Evolutionary conservation across 2,888 invertebrate species (phyloP).

Genomic region (Caenorhabditis japonica): DNA sequence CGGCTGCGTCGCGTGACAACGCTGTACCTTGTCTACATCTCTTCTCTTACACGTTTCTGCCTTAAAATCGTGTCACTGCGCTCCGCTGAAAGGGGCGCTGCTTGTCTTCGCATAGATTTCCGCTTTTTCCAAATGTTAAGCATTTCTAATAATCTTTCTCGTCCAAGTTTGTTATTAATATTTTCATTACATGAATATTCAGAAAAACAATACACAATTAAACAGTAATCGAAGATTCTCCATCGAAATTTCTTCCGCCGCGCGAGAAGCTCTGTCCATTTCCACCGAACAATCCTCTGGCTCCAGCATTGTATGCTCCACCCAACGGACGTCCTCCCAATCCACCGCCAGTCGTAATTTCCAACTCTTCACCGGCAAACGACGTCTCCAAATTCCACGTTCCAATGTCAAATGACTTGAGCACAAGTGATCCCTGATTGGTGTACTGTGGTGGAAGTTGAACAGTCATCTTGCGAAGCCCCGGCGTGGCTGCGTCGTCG

Average conservation of each 20-base stretch:
- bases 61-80: too few relatives aligned
- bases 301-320: conserved; percentile 29
- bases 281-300: conserved; percentile 37
- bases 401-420: conserved; percentile 50
- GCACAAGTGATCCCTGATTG: conserved; percentile 36
- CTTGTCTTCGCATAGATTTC: too few relatives aligned
- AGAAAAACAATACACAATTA: conserved; percentile 3
- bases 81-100: too few relatives aligned
- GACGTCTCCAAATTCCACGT: conserved; percentile 56
- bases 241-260: conserved; percentile 33
- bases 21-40: too few relatives aligned
- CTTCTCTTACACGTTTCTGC: too few relatives aligned
- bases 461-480: conserved; percentile 55
- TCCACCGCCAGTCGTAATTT: conserved; percentile 33
- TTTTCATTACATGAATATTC: too few relatives aligned
- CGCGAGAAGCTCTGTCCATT: conserved; percentile 31
- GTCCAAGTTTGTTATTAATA: too few relatives aligned
- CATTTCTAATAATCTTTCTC: too few relatives aligned
- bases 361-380: conserved; percentile 51
- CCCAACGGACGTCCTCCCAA: conserved; percentile 31
- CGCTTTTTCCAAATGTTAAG: too few relatives aligned
- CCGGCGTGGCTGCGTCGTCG: conserved; percentile 45
- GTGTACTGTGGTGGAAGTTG: conserved; percentile 52
- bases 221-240: conserved; percentile 36
- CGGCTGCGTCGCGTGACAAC: too few relatives aligned